These are phyloP conservation scores for Momotus momota DNA, from an alignment of 2,797 vertebrate genomes.

Conservation along the genomic window DNA sequence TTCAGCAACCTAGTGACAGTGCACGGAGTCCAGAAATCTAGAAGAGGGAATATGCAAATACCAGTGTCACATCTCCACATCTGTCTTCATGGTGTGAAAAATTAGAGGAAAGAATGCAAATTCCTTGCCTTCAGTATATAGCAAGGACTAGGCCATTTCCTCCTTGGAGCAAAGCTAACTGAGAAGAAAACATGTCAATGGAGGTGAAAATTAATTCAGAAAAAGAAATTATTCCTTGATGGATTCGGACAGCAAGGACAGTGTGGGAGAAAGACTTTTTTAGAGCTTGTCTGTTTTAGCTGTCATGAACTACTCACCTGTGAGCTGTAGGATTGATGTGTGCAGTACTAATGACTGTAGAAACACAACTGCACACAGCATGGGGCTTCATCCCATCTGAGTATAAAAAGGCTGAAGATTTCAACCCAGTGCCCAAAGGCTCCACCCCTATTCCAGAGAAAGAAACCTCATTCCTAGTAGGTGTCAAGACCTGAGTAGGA, in stretches of 20 bases:
- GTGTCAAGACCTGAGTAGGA: neutral
- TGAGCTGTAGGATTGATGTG: neutral
- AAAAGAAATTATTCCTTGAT: neutral
- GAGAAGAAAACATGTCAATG: neutral
- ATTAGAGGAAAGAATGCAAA: neutral
- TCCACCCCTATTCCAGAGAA: neutral
- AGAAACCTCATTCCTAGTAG: neutral
- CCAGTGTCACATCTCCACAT: neutral
- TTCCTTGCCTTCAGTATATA: neutral
- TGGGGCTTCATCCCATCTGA: neutral
- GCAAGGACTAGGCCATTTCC: neutral
- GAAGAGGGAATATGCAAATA: neutral
- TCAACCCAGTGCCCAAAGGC: neutral
- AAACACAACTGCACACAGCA: neutral
- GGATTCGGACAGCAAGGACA: neutral
- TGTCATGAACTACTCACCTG: neutral
- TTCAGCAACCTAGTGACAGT: neutral
- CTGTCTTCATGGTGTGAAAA: neutral
- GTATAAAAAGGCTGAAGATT: neutral
- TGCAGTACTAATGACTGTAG: neutral
- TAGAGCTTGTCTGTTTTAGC: neutral
- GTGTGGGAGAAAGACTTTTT: neutral
- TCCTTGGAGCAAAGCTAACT: neutral
- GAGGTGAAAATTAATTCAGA: conserved; percentile 3
- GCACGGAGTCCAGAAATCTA: neutral